These are phyloP conservation scores for Anthopleura sola DNA, from an alignment of 64 coral and sea anemone genomes.

Conservation along the genomic window DNA sequence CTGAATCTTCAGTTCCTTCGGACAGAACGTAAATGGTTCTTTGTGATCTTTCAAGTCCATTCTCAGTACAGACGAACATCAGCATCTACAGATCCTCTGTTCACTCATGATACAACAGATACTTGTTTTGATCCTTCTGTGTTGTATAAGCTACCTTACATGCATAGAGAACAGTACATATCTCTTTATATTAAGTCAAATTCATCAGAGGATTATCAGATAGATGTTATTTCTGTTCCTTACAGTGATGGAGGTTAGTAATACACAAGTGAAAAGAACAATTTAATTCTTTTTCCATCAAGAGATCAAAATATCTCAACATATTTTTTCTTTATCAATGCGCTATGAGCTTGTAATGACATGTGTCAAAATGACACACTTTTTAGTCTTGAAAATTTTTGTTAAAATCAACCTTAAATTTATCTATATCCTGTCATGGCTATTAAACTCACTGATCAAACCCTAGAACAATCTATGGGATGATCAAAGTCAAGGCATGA, in stretches of 20 bases:
- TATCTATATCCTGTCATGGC: too few species aligned
- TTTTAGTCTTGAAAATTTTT: too few species aligned
- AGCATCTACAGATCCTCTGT: conserved; percentile 27
- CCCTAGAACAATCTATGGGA: too few species aligned
- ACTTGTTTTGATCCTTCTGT: conserved; percentile 57
- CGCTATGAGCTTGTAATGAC: too few species aligned
- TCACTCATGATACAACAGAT: conserved; percentile 38
- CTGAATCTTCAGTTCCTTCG: conserved; percentile 7
- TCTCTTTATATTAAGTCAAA: conserved; percentile 40
- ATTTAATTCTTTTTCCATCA: too few species aligned
- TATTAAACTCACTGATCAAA: too few species aligned
- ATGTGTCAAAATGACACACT: too few species aligned
- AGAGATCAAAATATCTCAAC: too few species aligned
- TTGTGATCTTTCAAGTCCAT: conserved; percentile 85
- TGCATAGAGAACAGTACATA: neutral
- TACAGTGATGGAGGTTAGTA: conserved; percentile 41
- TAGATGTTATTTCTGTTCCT: conserved; percentile 43
- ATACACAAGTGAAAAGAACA: neutral
- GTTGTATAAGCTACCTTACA: conserved; percentile 27
- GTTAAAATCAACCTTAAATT: too few species aligned
- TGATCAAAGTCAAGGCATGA: too few species aligned
- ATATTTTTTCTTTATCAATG: too few species aligned
- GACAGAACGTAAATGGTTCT: conserved; percentile 41
- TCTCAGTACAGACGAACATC: conserved; percentile 45
- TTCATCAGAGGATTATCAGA: conserved; percentile 15